A percentile compares a stretch with the other conserved stretches of the same genome.
Conservation (phyloP, 2,113 vertebrate genomes). For the Entomyzon cyanotis region DNA sequence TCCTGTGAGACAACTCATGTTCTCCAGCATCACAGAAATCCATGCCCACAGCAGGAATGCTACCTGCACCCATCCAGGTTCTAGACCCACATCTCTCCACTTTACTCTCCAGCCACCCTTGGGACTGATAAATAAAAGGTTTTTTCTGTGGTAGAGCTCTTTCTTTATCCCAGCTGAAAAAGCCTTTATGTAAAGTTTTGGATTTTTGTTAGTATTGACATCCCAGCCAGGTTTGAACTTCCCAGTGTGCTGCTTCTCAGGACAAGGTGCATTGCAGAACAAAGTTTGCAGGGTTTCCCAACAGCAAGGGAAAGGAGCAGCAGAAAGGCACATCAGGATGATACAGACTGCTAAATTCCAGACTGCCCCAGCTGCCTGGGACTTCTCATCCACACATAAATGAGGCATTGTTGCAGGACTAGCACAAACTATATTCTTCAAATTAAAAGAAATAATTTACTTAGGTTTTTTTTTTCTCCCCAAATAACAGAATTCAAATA, state of each 20-base stretch:
- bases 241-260: neutral
- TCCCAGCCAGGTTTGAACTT: neutral
- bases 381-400: constrained; percentile 1
- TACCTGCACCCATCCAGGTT: rapidly evolving
- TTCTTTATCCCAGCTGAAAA: neutral
- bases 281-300: neutral
- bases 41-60: neutral
- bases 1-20: neutral
- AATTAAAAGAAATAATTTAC: constrained; percentile 13
- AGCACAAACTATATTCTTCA: neutral
- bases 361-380: neutral
- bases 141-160: neutral
- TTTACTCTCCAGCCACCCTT: neutral
- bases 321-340: neutral
- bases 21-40: neutral
- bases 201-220: neutral
- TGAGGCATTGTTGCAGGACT: neutral
- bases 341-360: neutral
- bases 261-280: neutral
- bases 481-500: constrained; percentile 28
- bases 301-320: neutral
- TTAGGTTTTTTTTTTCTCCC: neutral
- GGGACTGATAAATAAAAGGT: no score
- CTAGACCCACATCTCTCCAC: neutral
- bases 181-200: neutral